phyloP scores from a whole-genome alignment of 2,113 vertebrate species.

The Ondatra zibethicus region DNA sequence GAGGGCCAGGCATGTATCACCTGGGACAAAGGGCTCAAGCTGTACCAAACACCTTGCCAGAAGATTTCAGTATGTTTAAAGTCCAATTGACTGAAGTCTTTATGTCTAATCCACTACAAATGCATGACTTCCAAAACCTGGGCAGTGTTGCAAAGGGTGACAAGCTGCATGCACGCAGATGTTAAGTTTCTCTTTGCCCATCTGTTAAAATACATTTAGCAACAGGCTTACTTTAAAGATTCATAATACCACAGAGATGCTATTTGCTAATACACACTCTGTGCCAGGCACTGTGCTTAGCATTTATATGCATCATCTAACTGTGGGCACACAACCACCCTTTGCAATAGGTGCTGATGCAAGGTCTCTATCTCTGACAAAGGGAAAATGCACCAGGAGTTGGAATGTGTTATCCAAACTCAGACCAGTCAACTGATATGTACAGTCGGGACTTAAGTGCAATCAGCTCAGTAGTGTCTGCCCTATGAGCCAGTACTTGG shows the following conservation, averaged over 20 bases:
- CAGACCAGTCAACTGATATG: neutral
- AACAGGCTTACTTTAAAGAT: neutral
- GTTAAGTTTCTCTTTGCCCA: neutral
- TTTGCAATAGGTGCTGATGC: neutral
- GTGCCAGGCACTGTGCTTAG: neutral
- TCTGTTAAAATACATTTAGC: neutral
- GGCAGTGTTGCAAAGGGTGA: neutral
- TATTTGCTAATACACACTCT: neutral
- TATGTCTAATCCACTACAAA: neutral
- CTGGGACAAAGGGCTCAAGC: slow-evolving; percentile 41
- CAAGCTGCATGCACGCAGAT: neutral
- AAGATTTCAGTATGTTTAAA: slow-evolving; percentile 29
- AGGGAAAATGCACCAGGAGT: neutral
- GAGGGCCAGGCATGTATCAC: neutral
- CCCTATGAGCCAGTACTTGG: neutral
- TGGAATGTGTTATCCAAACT: neutral
- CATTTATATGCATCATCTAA: neutral
- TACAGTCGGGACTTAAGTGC: neutral
- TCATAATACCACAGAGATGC: neutral
- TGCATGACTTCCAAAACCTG: neutral
- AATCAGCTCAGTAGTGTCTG: neutral
- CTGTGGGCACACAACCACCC: neutral
- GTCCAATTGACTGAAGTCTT: neutral
- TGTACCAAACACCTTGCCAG: neutral
- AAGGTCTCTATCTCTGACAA: neutral